Percentiles rank a stretch among this genome's conserved stretches.
Conservation (phyloP, 2,113 vertebrate species). For the Bufo gargarizans region DNA sequence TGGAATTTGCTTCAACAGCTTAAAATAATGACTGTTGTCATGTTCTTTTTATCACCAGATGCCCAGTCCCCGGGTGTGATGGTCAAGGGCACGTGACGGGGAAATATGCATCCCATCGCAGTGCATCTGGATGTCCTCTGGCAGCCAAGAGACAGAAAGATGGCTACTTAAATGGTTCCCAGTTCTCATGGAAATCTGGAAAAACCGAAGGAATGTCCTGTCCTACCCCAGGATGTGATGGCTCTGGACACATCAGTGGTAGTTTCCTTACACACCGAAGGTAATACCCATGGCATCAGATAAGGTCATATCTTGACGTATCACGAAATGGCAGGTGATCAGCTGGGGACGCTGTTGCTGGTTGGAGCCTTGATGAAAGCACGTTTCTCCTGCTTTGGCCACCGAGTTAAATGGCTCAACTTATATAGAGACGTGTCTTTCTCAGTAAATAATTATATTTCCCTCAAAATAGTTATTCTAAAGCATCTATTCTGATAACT, state of each 20-base stretch:
- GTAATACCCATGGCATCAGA: conserved; percentile 70
- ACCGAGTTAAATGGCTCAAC: too few relatives aligned
- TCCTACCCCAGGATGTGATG: conserved; percentile 95
- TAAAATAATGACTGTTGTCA: neutral
- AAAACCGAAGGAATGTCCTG: conserved; percentile 99
- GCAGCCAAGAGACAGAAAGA: conserved; percentile 98
- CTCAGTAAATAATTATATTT: too few relatives aligned
- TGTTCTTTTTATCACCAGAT: conserved; percentile 77
- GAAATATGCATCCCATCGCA: conserved; percentile 97
- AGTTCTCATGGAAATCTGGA: conserved; percentile 98
- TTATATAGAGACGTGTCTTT: too few relatives aligned
- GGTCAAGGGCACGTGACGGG: conserved; percentile 98
- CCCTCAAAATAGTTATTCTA: too few relatives aligned
- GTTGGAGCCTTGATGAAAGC: too few relatives aligned
- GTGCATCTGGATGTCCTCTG: conserved; percentile 94
- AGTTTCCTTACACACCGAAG: conserved; percentile 98
- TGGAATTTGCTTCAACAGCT: too few relatives aligned
- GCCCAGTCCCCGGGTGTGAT: conserved; percentile 95
- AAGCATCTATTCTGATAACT: too few relatives aligned
- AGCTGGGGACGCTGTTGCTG: too few relatives aligned
- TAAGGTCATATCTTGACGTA: neutral
- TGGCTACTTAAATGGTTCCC: conserved; percentile 94
- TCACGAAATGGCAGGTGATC: too few relatives aligned
- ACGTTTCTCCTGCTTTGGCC: too few relatives aligned
- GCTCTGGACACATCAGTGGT: conserved; percentile 97